Conservation (phyloP, 2,113 vertebrate genomes). For the Rousettus leschenaultii region DNA sequence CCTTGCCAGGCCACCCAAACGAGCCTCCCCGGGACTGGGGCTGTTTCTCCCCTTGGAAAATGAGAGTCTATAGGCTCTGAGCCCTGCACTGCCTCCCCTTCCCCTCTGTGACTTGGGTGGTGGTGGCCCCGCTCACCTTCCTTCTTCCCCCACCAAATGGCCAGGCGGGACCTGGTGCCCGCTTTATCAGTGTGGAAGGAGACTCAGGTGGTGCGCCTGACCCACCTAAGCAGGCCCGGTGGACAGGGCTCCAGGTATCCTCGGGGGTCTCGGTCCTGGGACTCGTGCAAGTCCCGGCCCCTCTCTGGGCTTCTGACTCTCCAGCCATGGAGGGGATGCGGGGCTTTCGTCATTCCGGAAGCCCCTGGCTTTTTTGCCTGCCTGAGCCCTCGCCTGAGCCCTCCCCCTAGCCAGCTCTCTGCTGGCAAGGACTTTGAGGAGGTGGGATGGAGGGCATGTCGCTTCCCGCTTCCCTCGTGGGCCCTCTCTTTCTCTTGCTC, state of each 20-base stretch:
- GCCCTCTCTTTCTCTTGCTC: not conserved
- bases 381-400: not conserved
- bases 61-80: not conserved
- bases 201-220: not conserved
- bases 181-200: not conserved
- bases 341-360: not conserved
- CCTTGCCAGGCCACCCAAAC: not conserved
- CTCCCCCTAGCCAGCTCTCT: fast-evolving
- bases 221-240: fast-evolving
- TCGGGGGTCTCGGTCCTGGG: not conserved
- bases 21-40: not conserved
- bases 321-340: not conserved
- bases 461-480: not conserved
- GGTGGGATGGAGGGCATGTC: not conserved
- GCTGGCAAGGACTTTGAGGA: not conserved
- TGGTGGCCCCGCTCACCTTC: not conserved
- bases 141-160: not conserved
- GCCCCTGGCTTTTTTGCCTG: not conserved
- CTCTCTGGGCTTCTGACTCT: not conserved
- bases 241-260: not conserved
- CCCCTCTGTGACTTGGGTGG: not conserved
- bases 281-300: not conserved
- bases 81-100: no score
- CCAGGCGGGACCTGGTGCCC: not conserved
- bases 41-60: not conserved